These are phyloP conservation scores for Halocaridina rubra DNA, from an alignment of 2,888 invertebrate species.

Conservation along the genomic window DNA sequence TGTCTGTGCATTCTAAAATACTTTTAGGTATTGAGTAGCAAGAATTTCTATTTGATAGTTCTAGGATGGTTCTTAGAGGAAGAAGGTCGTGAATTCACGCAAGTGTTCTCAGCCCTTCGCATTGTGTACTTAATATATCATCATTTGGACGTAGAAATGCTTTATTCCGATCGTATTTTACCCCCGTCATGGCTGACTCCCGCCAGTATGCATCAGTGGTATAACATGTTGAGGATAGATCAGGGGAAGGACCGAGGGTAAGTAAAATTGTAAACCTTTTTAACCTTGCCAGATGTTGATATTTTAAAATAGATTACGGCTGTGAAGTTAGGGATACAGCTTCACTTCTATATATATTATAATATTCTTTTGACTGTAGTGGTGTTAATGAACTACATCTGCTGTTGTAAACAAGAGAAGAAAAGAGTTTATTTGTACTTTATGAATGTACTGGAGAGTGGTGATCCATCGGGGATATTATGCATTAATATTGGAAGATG, in stretches of 20 bases:
- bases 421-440: too few species aligned
- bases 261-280: slow-evolving; percentile 71
- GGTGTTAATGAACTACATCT: too few species aligned
- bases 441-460: too few species aligned
- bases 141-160: slow-evolving; percentile 77
- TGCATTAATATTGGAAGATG: too few species aligned
- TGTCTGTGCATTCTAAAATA: too few species aligned
- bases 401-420: too few species aligned
- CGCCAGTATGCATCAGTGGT: slow-evolving; percentile 78
- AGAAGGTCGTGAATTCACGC: slow-evolving; percentile 74
- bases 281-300: background rate
- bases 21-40: too few species aligned
- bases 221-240: slow-evolving; percentile 77
- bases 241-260: slow-evolving; percentile 76
- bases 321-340: too few species aligned
- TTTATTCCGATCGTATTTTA: slow-evolving; percentile 78
- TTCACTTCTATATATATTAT: too few species aligned
- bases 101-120: slow-evolving; percentile 76
- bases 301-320: background rate
- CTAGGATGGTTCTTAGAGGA: slow-evolving; percentile 74
- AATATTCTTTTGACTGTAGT: too few species aligned
- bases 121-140: slow-evolving; percentile 79
- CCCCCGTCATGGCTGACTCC: slow-evolving; percentile 77
- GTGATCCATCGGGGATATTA: too few species aligned
- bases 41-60: too few species aligned